A percentile compares a stretch with the other conserved stretches of the same genome.
phyloP scores from a whole-genome alignment of 23 tunicate genomes.

The Ciona savignyi region DNA sequence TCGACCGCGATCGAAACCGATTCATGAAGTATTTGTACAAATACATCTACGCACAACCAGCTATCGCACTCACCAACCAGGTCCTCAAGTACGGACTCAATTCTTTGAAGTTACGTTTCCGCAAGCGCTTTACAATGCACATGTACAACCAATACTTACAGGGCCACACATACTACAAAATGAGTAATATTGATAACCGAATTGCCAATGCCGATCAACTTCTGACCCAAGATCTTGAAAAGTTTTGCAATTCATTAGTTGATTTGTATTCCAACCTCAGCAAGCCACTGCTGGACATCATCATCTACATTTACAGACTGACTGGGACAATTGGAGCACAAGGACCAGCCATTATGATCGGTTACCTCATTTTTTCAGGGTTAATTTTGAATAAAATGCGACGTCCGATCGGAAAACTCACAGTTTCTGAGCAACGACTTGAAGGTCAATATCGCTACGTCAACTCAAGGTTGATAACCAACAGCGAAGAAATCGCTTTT shows the following conservation, averaged over 20 bases:
- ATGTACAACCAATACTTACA: constrained; percentile 58
- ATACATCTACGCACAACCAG: constrained; percentile 75
- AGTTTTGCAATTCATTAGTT: constrained; percentile 82
- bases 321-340: constrained; percentile 85
- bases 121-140: constrained; percentile 71
- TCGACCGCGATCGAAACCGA: constrained; percentile 49
- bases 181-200: constrained; percentile 91
- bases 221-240: constrained; percentile 89
- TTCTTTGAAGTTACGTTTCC: constrained; percentile 61
- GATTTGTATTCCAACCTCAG: constrained; percentile 88
- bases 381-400: constrained; percentile 51
- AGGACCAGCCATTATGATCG: constrained; percentile 87
- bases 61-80: constrained; percentile 86
- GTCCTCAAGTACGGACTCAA: constrained; percentile 84
- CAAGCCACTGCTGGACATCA: constrained; percentile 80
- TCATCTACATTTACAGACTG: constrained; percentile 75
- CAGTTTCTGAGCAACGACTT: constrained; percentile 71
- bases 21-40: constrained; percentile 63
- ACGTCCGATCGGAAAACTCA: constrained; percentile 77
- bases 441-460: constrained; percentile 92
- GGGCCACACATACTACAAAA: constrained; percentile 91
- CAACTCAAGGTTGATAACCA: constrained; percentile 85
- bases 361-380: constrained; percentile 76
- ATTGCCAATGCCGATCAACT: constrained; percentile 91
- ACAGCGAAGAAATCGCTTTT: constrained; percentile 94